A percentile compares a stretch with the other conserved stretches of the same genome.
These are phyloP conservation scores for Ganaspis brasiliensis DNA, from an alignment of 2,888 invertebrate genomes.

Conservation along the genomic window DNA sequence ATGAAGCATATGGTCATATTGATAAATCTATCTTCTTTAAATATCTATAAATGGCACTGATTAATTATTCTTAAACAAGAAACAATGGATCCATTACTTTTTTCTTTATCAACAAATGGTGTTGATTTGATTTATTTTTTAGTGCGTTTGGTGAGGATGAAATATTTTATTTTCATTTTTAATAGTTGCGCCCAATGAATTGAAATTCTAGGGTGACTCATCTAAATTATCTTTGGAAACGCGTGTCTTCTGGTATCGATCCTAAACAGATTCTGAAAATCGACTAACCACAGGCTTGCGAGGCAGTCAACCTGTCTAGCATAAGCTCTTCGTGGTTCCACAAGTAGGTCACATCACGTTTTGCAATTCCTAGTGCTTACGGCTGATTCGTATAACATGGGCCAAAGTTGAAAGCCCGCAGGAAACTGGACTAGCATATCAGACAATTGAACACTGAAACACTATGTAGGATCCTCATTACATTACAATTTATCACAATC, in stretches of 20 bases:
- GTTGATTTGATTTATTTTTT: too few species aligned
- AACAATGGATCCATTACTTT: too few species aligned
- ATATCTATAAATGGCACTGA: too few species aligned
- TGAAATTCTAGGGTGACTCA: not conserved
- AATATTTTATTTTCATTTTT: too few species aligned
- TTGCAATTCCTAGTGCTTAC: constrained; percentile 39
- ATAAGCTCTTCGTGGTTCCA: constrained; percentile 20
- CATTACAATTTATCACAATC: constrained; percentile 3
- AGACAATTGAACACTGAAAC: constrained; percentile 24
- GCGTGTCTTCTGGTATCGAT: constrained; percentile 34
- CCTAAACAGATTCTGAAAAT: constrained; percentile 27
- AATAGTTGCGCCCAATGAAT: too few species aligned
- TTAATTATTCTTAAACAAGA: too few species aligned
- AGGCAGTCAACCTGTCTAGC: constrained; percentile 40
- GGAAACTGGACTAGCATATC: constrained; percentile 41
- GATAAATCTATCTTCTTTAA: too few species aligned
- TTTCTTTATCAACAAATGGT: too few species aligned
- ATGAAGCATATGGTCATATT: too few species aligned
- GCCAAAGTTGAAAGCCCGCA: constrained; percentile 41
- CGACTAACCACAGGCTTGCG: constrained; percentile 35
- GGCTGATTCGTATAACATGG: constrained; percentile 37
- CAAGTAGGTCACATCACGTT: constrained; percentile 43
- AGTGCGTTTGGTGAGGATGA: too few species aligned
- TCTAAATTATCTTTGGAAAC: constrained; percentile 13
- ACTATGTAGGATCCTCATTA: not conserved